These are phyloP conservation scores for Circaetus gallicus DNA, from an alignment of 2,113 vertebrate genomes.

Conservation along the genomic window DNA sequence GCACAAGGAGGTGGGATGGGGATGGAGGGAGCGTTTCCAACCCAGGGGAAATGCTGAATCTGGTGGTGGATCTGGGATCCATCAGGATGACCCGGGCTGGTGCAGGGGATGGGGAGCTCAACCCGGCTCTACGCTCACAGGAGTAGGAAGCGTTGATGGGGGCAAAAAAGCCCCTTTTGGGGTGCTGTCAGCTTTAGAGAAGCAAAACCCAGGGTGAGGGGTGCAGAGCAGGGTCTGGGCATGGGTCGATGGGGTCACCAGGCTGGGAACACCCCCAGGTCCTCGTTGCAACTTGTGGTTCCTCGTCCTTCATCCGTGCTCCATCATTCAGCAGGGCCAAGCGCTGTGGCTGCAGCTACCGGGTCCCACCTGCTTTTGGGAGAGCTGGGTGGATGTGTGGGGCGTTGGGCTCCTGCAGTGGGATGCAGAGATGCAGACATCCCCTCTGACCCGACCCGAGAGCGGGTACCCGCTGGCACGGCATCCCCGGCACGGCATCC, in stretches of 20 bases:
- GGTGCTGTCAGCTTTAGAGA: not conserved
- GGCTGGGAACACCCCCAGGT: not conserved
- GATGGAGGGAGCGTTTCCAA: not conserved
- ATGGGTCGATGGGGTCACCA: not conserved
- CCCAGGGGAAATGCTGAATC: not conserved
- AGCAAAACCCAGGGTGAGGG: accelerated
- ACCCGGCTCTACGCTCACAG: accelerated
- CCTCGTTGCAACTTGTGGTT: accelerated
- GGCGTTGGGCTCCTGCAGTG: not conserved
- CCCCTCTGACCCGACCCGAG: not conserved
- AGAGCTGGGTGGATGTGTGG: not conserved
- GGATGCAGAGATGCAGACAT: not conserved
- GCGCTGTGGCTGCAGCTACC: accelerated
- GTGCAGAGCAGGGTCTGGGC: not conserved
- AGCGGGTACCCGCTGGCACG: accelerated
- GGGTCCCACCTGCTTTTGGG: not conserved
- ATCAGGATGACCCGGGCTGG: not conserved
- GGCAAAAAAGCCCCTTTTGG: not conserved
- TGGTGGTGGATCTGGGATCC: not conserved
- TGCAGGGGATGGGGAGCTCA: not conserved
- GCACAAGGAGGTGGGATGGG: not conserved
- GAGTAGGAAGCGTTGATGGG: accelerated
- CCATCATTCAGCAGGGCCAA: not conserved
- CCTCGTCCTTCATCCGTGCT: accelerated
- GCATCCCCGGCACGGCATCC: not conserved